Percentiles rank a stretch among this genome's conserved stretches.
Evolutionary conservation across 2,888 invertebrate species (phyloP).

Genomic region (Drosophila tanythrix): DNA sequence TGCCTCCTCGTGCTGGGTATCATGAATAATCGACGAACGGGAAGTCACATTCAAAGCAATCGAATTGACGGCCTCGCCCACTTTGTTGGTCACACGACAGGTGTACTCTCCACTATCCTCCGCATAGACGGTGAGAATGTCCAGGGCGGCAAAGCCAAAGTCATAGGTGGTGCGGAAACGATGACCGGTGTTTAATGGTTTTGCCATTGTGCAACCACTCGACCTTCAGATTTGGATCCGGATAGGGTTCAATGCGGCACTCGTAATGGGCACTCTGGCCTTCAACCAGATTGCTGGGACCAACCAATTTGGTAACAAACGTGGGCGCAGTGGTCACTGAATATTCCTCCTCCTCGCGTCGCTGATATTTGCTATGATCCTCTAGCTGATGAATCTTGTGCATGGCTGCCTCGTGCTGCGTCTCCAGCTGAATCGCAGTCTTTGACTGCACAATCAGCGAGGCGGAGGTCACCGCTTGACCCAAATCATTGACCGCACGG

Average conservation of each 20-base stretch:
- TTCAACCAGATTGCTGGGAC: slow-evolving; percentile 93
- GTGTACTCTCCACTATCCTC: slow-evolving; percentile 98
- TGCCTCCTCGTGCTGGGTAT: slow-evolving; percentile 96
- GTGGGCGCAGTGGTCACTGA: slow-evolving; percentile 92
- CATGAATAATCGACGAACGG: slow-evolving; percentile 93
- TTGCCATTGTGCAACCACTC: slow-evolving; percentile 98
- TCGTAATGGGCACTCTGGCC: slow-evolving; percentile 97
- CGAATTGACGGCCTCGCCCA: slow-evolving; percentile 93
- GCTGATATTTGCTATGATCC: slow-evolving; percentile 91
- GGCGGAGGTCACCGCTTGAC: slow-evolving; percentile 97
- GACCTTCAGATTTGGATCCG: slow-evolving; percentile 94
- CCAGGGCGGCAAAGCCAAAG: slow-evolving; percentile 98
- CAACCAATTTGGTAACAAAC: slow-evolving; percentile 94
- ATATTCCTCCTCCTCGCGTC: slow-evolving; percentile 92
- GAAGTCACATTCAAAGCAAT: slow-evolving; percentile 93
- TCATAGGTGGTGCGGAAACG: slow-evolving; percentile 97
- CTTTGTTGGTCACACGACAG: slow-evolving; percentile 93
- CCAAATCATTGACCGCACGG: slow-evolving; percentile 95
- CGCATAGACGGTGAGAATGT: slow-evolving; percentile 96
- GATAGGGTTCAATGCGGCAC: slow-evolving; percentile 96
- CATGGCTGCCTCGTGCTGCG: slow-evolving; percentile 94
- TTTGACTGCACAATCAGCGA: slow-evolving; percentile 95
- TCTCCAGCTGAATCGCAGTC: slow-evolving; percentile 93
- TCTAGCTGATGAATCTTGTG: slow-evolving; percentile 95
- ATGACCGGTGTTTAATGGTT: slow-evolving; percentile 94